These are phyloP conservation scores for Macrochelys suwanniensis DNA, from an alignment of 2,797 vertebrate species.

Conservation along the genomic window DNA sequence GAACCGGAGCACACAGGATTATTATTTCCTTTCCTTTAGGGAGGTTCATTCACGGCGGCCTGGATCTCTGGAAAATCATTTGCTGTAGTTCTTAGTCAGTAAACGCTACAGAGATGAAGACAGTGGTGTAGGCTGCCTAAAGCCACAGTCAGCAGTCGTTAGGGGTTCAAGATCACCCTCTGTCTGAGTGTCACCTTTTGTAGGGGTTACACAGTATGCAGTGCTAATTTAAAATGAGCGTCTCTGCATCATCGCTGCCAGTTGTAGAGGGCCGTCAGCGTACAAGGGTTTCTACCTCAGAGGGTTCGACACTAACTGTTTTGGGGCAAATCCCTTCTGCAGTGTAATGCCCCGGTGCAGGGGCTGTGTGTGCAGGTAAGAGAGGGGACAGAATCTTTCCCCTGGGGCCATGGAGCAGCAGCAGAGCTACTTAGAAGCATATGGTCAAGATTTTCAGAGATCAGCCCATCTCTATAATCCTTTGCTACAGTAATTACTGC, in stretches of 20 bases:
- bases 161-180: background rate
- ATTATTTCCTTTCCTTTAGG: background rate
- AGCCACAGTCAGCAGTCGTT: background rate
- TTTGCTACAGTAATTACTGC: no score
- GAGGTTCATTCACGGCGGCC: background rate
- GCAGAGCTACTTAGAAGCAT: background rate
- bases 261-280: background rate
- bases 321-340: background rate
- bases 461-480: background rate
- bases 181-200: slow-evolving; percentile 4
- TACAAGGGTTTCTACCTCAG: background rate
- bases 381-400: background rate
- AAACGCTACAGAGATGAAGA: background rate
- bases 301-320: background rate
- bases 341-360: background rate
- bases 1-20: background rate
- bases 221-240: background rate
- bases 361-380: no score
- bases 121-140: background rate
- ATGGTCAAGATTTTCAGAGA: background rate
- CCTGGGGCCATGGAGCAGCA: background rate
- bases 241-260: background rate
- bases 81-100: background rate
- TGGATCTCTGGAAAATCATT: background rate
- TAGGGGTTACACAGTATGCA: background rate